phyloP scores from a whole-genome alignment of 1,140 invertebrate genomes.

The Caenorhabditis latens region DNA sequence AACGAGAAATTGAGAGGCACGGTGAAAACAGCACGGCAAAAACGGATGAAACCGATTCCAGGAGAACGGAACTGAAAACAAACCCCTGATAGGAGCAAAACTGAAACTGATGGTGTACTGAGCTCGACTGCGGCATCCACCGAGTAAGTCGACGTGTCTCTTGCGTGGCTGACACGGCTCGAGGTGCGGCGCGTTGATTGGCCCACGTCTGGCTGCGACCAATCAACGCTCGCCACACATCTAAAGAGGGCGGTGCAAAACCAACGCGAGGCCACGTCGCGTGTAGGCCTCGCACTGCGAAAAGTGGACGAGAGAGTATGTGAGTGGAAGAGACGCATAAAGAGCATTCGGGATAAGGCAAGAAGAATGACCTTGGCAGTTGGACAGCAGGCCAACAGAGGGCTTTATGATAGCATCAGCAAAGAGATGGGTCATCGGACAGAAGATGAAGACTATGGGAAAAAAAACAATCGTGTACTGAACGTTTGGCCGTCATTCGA shows the following conservation, averaged over 20 bases:
- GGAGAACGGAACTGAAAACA: slow-evolving; percentile 8
- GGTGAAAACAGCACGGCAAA: not conserved
- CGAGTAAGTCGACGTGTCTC: slow-evolving; percentile 19
- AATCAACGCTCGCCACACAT: slow-evolving; percentile 62
- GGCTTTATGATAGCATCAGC: slow-evolving; percentile 2
- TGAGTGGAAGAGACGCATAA: slow-evolving; percentile 5
- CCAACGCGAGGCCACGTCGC: slow-evolving; percentile 31
- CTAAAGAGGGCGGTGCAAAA: not conserved
- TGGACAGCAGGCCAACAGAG: not conserved
- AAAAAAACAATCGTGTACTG: no score
- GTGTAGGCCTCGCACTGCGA: slow-evolving; percentile 42
- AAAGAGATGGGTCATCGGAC: no score
- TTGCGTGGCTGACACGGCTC: slow-evolving; percentile 44
- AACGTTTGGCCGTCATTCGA: no score
- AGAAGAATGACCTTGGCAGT: slow-evolving; percentile 16
- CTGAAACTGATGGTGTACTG: slow-evolving; percentile 33
- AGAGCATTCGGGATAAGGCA: slow-evolving; percentile 20
- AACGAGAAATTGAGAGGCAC: not conserved
- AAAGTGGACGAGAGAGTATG: not conserved
- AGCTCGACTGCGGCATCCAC: slow-evolving; percentile 7
- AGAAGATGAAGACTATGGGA: no score
- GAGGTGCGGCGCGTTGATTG: slow-evolving; percentile 67
- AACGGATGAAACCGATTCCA: slow-evolving; percentile 12
- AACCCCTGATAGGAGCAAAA: not conserved
- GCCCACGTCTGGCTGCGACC: slow-evolving; percentile 70